phyloP scores from a whole-genome alignment of 64 coral and sea anemone species.

The Cladopsammia gracilis region DNA sequence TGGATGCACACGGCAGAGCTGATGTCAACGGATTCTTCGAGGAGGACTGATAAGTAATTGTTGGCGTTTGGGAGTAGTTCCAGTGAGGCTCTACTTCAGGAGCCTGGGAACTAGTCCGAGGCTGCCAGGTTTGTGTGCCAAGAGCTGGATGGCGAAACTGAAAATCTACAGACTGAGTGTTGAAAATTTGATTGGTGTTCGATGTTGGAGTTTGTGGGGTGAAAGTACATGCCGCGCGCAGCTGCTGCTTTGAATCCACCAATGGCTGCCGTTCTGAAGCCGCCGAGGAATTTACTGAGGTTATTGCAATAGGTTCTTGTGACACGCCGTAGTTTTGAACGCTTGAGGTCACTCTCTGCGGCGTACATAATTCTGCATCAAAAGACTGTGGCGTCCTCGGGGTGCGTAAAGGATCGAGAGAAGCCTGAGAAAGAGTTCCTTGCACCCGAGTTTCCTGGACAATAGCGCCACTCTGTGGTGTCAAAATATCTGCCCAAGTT shows the following conservation, averaged over 20 bases:
- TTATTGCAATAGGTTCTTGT: not conserved
- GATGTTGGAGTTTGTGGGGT: not conserved
- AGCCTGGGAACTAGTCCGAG: not conserved
- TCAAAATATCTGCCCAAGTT: slow-evolving; percentile 40
- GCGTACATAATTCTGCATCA: not conserved
- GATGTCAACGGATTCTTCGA: not conserved
- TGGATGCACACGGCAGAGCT: not conserved
- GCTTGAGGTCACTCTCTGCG: not conserved
- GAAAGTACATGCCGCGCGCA: not conserved
- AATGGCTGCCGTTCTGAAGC: not conserved
- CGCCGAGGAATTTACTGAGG: not conserved
- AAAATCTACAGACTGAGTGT: not conserved
- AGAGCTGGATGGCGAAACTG: not conserved
- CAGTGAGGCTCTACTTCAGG: not conserved
- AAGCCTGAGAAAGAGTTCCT: not conserved
- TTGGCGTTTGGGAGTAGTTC: not conserved
- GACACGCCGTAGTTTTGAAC: not conserved
- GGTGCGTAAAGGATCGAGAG: slow-evolving; percentile 5
- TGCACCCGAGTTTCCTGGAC: not conserved
- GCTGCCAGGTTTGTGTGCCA: not conserved
- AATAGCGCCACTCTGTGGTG: not conserved
- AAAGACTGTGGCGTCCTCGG: not conserved
- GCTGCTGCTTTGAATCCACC: not conserved
- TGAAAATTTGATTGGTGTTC: not conserved
- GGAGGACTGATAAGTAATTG: not conserved